These are phyloP conservation scores for Aleiodes testaceus DNA, from an alignment of 2,888 invertebrate genomes.

Conservation along the genomic window DNA sequence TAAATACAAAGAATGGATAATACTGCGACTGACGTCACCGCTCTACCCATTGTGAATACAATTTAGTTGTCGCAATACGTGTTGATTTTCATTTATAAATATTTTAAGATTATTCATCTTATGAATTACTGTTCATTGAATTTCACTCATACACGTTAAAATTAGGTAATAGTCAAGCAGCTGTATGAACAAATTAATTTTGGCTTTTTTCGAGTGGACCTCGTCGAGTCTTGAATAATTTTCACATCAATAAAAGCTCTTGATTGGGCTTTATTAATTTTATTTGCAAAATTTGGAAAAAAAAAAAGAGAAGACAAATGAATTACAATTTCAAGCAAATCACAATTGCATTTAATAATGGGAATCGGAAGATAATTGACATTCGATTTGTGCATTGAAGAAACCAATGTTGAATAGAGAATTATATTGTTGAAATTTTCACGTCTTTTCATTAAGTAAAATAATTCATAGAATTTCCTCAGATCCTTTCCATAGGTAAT, in stretches of 20 bases:
- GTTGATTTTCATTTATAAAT: constrained; percentile 27
- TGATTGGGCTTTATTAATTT: no score
- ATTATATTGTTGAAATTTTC: constrained; percentile 54
- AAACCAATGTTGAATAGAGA: constrained; percentile 54
- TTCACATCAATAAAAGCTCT: no score
- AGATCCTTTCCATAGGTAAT: no score
- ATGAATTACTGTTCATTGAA: constrained; percentile 5
- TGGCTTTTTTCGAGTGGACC: constrained; percentile 10
- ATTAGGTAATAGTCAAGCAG: constrained; percentile 4
- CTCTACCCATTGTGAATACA: constrained; percentile 31
- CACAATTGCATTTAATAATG: constrained; percentile 37
- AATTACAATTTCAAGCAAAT: constrained; percentile 17
- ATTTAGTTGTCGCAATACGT: constrained; percentile 14
- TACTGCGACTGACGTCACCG: constrained; percentile 7
- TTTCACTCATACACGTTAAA: no score
- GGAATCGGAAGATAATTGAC: constrained; percentile 32
- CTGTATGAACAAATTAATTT: constrained; percentile 9
- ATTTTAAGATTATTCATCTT: background rate
- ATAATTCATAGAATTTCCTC: no score
- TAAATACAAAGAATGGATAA: constrained; percentile 15
- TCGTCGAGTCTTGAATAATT: background rate
- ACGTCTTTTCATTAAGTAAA: constrained; percentile 30
- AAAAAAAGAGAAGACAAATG: constrained; percentile 1
- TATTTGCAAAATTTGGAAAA: background rate
- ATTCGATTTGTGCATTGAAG: constrained; percentile 46